Percentiles rank a stretch among this genome's conserved stretches.
phyloP scores from a whole-genome alignment of 2,797 vertebrate genomes.

The Danio albolineatus region DNA sequence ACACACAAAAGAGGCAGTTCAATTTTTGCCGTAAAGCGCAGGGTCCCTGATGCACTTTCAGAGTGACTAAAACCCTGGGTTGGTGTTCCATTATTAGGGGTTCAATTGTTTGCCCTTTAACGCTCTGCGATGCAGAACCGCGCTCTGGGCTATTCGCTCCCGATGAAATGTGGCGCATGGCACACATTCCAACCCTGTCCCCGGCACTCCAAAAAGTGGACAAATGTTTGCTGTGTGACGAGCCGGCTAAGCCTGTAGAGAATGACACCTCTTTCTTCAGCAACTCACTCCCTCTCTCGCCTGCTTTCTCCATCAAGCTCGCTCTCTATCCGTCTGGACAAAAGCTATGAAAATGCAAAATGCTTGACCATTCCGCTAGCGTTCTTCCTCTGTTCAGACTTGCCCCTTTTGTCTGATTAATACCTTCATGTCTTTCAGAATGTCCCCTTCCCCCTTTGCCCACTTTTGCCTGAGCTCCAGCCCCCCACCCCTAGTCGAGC shows the following conservation, averaged over 20 bases:
- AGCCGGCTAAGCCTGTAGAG: slow-evolving; percentile 60
- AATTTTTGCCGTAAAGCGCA: slow-evolving; percentile 13
- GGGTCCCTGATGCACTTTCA: slow-evolving; percentile 33
- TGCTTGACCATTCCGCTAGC: slow-evolving; percentile 79
- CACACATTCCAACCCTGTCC: slow-evolving; percentile 39
- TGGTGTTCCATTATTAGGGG: slow-evolving; percentile 39
- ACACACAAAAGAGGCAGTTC: slow-evolving; percentile 21
- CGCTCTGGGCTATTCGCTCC: slow-evolving; percentile 48
- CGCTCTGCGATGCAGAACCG: slow-evolving; percentile 56
- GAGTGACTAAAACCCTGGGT: slow-evolving; percentile 3
- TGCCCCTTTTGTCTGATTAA: slow-evolving; percentile 80
- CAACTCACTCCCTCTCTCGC: slow-evolving; percentile 15
- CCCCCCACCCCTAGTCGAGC: slow-evolving; percentile 71
- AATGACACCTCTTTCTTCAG: slow-evolving; percentile 61
- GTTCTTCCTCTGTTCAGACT: slow-evolving; percentile 77
- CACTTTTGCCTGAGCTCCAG: slow-evolving; percentile 60
- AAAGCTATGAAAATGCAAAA: slow-evolving; percentile 77
- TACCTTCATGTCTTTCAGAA: slow-evolving; percentile 83
- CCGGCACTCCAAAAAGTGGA: slow-evolving; percentile 51
- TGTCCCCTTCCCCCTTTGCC: slow-evolving; percentile 50
- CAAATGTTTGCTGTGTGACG: slow-evolving; percentile 65
- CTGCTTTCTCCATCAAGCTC: slow-evolving; percentile 48
- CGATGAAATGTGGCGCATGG: slow-evolving; percentile 57
- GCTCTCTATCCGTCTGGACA: slow-evolving; percentile 66
- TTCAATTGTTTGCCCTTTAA: slow-evolving; percentile 48